A percentile compares a stretch with the other conserved stretches of the same genome.
Evolutionary conservation across 2,888 invertebrate genomes (phyloP).

Genomic region (Dioctria linearis): DNA sequence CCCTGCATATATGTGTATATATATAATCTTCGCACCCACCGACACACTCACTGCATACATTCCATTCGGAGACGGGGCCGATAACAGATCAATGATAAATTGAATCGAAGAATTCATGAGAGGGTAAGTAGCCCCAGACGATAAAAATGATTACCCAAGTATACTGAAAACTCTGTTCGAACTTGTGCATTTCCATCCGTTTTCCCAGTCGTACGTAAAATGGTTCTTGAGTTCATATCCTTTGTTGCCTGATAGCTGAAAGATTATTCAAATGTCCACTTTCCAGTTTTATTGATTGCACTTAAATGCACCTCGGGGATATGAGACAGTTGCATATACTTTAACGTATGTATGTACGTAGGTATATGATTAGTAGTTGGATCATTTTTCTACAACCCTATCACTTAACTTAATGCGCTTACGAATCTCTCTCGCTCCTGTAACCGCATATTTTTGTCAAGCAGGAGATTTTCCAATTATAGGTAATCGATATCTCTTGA

Average conservation of each 20-base stretch:
- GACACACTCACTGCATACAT: background rate
- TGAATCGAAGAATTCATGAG: slow-evolving; percentile 41
- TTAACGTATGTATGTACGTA: background rate
- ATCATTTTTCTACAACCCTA: too few species aligned
- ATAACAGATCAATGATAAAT: slow-evolving; percentile 48
- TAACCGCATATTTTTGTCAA: too few species aligned
- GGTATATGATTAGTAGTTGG: too few species aligned
- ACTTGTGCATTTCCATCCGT: background rate
- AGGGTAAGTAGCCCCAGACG: slow-evolving; percentile 23
- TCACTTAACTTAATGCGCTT: too few species aligned
- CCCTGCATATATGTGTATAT: too few species aligned
- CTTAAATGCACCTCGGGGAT: slow-evolving; percentile 22
- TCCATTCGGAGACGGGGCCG: slow-evolving; percentile 9
- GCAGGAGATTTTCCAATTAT: too few species aligned
- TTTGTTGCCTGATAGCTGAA: slow-evolving; percentile 13
- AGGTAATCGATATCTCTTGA: too few species aligned
- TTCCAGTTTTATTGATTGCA: slow-evolving; percentile 33
- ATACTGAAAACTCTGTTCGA: background rate
- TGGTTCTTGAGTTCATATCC: background rate
- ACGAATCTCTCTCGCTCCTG: too few species aligned
- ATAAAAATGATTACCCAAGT: slow-evolving; percentile 34
- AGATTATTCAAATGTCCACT: slow-evolving; percentile 38
- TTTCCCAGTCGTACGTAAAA: background rate
- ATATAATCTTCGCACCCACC: slow-evolving; percentile 33
- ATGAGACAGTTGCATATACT: slow-evolving; percentile 15